Base-by-base conservation (phyloP, 2,888 invertebrate species). In the Zonitis immaculata region DNA sequence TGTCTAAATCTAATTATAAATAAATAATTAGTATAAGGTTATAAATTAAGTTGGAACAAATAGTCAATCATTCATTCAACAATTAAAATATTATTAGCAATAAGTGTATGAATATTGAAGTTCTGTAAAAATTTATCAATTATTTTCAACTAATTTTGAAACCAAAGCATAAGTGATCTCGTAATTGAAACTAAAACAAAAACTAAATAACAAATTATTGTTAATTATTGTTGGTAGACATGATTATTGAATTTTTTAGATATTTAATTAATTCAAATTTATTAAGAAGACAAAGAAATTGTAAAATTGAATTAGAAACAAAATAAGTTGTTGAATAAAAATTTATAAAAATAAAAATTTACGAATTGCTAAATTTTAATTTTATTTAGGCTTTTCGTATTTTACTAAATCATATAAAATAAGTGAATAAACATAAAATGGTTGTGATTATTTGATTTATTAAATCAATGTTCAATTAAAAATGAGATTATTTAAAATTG, bases 91-190 rank as follows among this genome's bases (percentile, higher is more conserved):
- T 61, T 56, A 63, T 52, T 55, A 62, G 64, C 64, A 63, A 64
- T 64, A 64, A 64, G 63, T 63, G 61, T 64, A 58, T 51, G 54
- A 39, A 55, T 55, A 59, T 52, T 61, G 20, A 12, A 43, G 28
- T 56, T 52, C 27, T 52, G 52, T 56, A 51, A 42, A 20, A 39
- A 6, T 14, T 20, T 20, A 20, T 5, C 12, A 11, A 55, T 54
- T 46, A 45, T 56, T 54, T 59, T 51, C 44, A 53, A 55, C 55
- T 60, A 62, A 56, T 58, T 63, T 60, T 56, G 56, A 66, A n/a
- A 64, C 63, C 60, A 63, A 64, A 65, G 61, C 58, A 55, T 57
- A 56, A 63, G 59, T 64, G 62, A 64, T 62, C 63, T 61, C 56
- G 44, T 52, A 53, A 53, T 51, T 18, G 11, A 39, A n/a, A 39